Evolutionary conservation across 2,888 invertebrate species (phyloP).

Genomic region (Deilephila elpenor): DNA sequence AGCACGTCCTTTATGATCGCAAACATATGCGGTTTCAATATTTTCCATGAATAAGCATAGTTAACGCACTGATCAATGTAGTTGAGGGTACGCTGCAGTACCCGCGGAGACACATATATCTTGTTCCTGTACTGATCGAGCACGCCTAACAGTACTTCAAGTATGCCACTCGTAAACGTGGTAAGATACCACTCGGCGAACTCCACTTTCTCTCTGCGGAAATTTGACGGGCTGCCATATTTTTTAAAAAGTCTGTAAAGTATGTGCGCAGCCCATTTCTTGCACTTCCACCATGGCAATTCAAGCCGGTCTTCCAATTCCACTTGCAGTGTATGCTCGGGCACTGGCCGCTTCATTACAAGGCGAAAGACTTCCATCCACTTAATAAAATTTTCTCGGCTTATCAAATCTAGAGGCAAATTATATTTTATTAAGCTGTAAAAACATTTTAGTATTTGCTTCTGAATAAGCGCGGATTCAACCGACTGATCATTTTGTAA

Average conservation of each 20-base stretch:
- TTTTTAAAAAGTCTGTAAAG: constrained; percentile 97
- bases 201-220: constrained; percentile 93
- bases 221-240: constrained; percentile 98
- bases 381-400: constrained; percentile 94
- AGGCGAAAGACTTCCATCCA: constrained; percentile 97
- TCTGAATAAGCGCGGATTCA: constrained; percentile 95
- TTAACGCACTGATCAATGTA: constrained; percentile 95
- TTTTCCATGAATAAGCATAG: constrained; percentile 97
- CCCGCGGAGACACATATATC: constrained; percentile 94
- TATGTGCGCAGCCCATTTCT: constrained; percentile 99
- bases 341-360: constrained; percentile 93
- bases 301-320: constrained; percentile 96
- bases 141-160: constrained; percentile 93
- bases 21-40: constrained; percentile 97
- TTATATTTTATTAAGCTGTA: constrained; percentile 96
- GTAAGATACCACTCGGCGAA: constrained; percentile 98
- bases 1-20: constrained; percentile 97
- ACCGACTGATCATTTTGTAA: constrained; percentile 94
- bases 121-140: constrained; percentile 93
- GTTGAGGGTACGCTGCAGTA: constrained; percentile 96
- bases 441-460: constrained; percentile 95
- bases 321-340: constrained; percentile 91
- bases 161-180: constrained; percentile 95
- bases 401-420: constrained; percentile 92
- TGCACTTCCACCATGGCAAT: constrained; percentile 98